These are phyloP conservation scores for Clarias batrachus DNA, from an alignment of 2,113 vertebrate genomes.

Conservation along the genomic window DNA sequence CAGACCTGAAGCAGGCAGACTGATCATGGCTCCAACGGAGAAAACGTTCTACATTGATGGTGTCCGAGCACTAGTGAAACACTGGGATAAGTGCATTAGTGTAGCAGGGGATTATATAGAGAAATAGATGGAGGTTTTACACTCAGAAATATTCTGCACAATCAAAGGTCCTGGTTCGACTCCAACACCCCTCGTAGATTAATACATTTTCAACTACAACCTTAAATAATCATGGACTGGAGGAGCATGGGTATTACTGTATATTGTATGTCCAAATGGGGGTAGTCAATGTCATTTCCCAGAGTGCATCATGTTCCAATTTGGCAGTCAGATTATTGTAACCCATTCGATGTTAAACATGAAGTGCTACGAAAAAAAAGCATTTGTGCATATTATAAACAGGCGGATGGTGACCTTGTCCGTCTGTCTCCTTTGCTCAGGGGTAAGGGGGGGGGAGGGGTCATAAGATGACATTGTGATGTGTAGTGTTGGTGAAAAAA, in stretches of 20 bases:
- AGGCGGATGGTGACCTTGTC: neutral
- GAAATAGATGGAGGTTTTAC: too few species aligned
- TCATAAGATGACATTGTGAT: slow-evolving; percentile 12
- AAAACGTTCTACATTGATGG: too few species aligned
- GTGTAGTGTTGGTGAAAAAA: slow-evolving; percentile 5
- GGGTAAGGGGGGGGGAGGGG: neutral
- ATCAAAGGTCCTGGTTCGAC: too few species aligned
- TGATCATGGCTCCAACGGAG: too few species aligned
- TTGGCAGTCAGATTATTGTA: slow-evolving; percentile 1
- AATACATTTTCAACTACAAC: neutral
- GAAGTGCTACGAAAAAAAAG: neutral
- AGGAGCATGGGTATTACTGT: neutral
- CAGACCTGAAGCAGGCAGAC: too few species aligned
- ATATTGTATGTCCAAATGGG: neutral
- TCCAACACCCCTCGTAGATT: neutral
- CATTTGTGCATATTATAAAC: neutral
- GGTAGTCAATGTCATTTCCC: neutral
- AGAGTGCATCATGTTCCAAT: slow-evolving; percentile 10
- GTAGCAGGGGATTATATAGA: too few species aligned
- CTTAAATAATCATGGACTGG: neutral
- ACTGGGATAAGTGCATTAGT: too few species aligned
- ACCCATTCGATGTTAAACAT: slow-evolving; percentile 23
- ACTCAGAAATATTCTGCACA: too few species aligned
- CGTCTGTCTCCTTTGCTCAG: slow-evolving; percentile 13
- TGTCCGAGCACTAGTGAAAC: too few species aligned